These are phyloP conservation scores for Anastrepha obliqua DNA, from an alignment of 1,140 invertebrate species.

Conservation along the genomic window DNA sequence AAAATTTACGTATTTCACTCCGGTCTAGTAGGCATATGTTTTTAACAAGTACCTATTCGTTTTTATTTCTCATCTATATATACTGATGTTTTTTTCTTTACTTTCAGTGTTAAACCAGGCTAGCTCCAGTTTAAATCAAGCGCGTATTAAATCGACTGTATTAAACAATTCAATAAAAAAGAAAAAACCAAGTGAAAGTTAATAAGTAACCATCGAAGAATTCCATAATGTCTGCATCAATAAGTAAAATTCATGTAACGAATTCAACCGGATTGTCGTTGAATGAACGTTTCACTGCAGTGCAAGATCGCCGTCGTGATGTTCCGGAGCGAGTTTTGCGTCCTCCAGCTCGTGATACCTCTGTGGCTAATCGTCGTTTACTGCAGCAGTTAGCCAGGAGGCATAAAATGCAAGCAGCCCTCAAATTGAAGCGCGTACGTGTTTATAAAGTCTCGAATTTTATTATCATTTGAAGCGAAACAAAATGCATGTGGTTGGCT, in stretches of 20 bases:
- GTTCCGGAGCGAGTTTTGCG: constrained; percentile 24
- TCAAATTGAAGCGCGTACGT: constrained; percentile 73
- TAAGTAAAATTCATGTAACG: constrained; percentile 60
- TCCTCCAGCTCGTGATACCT: constrained; percentile 57
- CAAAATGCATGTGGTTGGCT: constrained; percentile 38
- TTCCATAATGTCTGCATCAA: constrained; percentile 51
- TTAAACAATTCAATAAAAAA: neutral
- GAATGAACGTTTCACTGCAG: constrained; percentile 71
- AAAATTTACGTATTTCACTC: too few species aligned
- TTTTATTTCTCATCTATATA: neutral
- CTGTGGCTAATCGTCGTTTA: constrained; percentile 67
- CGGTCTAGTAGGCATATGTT: neutral
- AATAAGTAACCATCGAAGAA: constrained; percentile 5
- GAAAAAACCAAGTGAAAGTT: neutral
- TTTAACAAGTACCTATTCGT: neutral
- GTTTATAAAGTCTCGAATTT: constrained; percentile 43
- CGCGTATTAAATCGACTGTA: neutral
- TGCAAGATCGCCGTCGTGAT: constrained; percentile 61
- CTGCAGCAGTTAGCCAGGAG: constrained; percentile 70
- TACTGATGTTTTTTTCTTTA: neutral
- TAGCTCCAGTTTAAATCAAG: neutral
- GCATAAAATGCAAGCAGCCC: constrained; percentile 70
- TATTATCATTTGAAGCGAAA: constrained; percentile 17
- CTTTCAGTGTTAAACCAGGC: constrained; percentile 4
- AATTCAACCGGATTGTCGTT: constrained; percentile 67